Base-by-base conservation (phyloP, 2,888 invertebrate species). In the Lithophane semibrunnea region DNA sequence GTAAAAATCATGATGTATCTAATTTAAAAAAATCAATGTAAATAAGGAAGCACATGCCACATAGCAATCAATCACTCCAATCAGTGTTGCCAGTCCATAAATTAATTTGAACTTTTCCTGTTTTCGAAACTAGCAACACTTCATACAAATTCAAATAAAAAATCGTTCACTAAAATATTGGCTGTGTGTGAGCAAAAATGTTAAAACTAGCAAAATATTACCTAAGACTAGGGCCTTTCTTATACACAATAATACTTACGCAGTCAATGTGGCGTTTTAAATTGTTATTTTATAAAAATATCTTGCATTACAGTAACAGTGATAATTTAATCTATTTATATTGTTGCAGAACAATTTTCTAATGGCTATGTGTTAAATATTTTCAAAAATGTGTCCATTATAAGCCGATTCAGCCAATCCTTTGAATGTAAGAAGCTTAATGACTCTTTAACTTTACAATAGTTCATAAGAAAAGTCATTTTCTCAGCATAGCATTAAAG, bases 181-280 rank as follows among this genome's bases (percentile, higher is more conserved):
- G 92, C 92, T 91, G 91, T 90, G 91, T 90, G 90, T 95, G 95
- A 95, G 95, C 95, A 95, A 95, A 91, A 89, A 88, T 86, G 89
- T 86, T 92, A 91, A 92, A 89, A 86, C 92, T 93, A 94, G 91
- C 90, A 92, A 93, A 94, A 93, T 91, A 92, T 93, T 94, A 94
- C 89, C 94, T 95, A 95, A 92, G 95, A 95, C 95, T 95, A 95
- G 95, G 94, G 94, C 90, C 93, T 92, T 91, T 90, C 90, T 92
- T 93, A 94, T 89, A 91, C 90, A 91, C 90, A 91, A 92, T 93
- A 94, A 94, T 94, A 95, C 94, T 93, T 88, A 87, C 88, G 87
- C 88, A 84, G 85, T 91, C 87, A 86, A 88, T 88, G 82, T 78
- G 75, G 78, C 82, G 84, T 73, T 69, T 78, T 54, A 72, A 69